Percentiles rank a stretch among this genome's conserved stretches.
phyloP scores from a whole-genome alignment of 2,113 vertebrate genomes.

The Percina caprodes region DNA sequence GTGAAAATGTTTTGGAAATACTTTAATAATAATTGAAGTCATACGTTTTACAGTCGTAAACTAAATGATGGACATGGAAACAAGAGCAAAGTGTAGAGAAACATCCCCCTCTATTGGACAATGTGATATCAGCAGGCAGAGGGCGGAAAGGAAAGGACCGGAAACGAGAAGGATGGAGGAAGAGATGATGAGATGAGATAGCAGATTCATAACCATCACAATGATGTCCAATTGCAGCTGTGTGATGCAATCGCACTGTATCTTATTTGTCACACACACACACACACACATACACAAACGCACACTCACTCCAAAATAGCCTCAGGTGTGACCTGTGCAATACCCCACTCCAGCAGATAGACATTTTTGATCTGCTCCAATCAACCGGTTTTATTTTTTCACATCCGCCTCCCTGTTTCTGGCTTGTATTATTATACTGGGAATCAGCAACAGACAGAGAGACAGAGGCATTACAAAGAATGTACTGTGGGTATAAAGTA shows the following conservation, averaged over 20 bases:
- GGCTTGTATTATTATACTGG: background rate
- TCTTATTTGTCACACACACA: constrained; percentile 52
- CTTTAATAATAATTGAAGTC: background rate
- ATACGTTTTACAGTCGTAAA: background rate
- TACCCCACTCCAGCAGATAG: constrained; percentile 71
- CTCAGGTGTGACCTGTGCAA: constrained; percentile 72
- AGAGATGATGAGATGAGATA: constrained; percentile 57
- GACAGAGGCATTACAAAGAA: constrained; percentile 1
- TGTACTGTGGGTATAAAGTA: constrained; percentile 7
- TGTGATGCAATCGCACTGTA: constrained; percentile 72
- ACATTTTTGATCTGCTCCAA: constrained; percentile 37
- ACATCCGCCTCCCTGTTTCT: background rate
- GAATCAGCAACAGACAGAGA: background rate
- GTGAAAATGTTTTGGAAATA: background rate
- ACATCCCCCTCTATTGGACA: constrained; percentile 79
- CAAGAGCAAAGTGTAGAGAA: constrained; percentile 64
- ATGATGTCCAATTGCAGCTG: constrained; percentile 72
- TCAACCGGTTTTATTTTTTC: constrained; percentile 31
- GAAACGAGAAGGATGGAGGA: constrained; percentile 28
- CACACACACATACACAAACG: constrained; percentile 21
- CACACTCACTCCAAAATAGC: constrained; percentile 33
- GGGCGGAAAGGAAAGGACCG: background rate
- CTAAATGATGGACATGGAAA: constrained; percentile 12
- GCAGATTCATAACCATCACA: constrained; percentile 77
- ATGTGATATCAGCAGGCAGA: constrained; percentile 19